Base-by-base conservation (phyloP, 1,140 invertebrate genomes). In the Papilio xuthus region DNA sequence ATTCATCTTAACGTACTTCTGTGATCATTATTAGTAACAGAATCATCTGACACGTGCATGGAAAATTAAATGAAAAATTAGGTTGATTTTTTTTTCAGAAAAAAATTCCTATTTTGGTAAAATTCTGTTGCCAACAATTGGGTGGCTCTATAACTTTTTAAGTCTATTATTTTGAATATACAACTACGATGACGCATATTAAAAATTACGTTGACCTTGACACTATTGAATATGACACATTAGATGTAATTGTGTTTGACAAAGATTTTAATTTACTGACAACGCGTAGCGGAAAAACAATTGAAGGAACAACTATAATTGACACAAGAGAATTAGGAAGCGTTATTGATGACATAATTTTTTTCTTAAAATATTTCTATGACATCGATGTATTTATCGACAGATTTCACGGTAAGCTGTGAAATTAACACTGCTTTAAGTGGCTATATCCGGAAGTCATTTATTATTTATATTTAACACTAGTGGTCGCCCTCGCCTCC, bases 221-320 rank as follows among this genome's bases (percentile, higher is more conserved):
- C 26, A 67, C 60, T 67, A 28, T 67, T 67, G 23, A 28, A 67
- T 60, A 28, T 32, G 60, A 67, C 60, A 67, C 26, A 67, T 67
- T 26, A 67, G 12, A 67, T 28, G 23, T 67, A 28, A 60, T 60
- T 60, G 56, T 60, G 23, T 60, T 67, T 67, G 60, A 67, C 60
- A 67, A 67, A 67, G 26, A 67, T 32, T 67, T 67, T 67, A 67
- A 67, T 67, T 67, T 67, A 67, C 60, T 63, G 60, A 63, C 26
- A 63, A 63, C 10, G 28, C 10, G 26, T 8, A 28, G 60, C 23
- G 12, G 13, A 63, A 60, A 60, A 60, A 60, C 12, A 60, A 26
- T 60, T 60, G 2, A 60, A 26, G 26, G 53, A 12, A 0, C 53
- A 9, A n/a, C 23, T 67, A 67, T 9, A 67, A 67, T 67, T 67